phyloP scores from a whole-genome alignment of 2,113 vertebrate species.

The Cervus canadensis region DNA sequence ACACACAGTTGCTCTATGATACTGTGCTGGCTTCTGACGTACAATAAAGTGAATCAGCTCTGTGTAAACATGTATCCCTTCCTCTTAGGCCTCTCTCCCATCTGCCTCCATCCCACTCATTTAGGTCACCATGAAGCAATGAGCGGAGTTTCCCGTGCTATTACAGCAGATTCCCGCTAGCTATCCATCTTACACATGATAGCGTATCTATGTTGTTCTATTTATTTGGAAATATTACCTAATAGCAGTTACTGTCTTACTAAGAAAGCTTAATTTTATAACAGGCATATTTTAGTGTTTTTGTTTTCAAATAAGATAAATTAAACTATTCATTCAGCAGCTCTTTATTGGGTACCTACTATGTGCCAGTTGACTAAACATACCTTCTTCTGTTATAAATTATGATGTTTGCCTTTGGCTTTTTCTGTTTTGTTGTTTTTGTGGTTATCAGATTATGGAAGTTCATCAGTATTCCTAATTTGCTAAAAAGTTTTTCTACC shows the following conservation, averaged over 20 bases:
- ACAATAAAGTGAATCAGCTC: no score
- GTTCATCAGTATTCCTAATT: not conserved
- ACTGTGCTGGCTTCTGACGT: no score
- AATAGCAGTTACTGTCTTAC: slow-evolving; percentile 33
- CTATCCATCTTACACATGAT: no score
- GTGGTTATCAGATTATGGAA: not conserved
- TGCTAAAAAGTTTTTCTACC: not conserved
- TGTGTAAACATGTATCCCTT: no score
- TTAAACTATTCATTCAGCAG: not conserved
- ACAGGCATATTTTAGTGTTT: not conserved
- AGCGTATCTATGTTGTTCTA: not conserved
- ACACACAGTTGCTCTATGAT: no score
- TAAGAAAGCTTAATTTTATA: slow-evolving; percentile 37
- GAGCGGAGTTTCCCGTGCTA: no score
- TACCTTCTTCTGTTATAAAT: not conserved
- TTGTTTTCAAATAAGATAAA: slow-evolving; percentile 31
- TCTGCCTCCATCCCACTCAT: no score
- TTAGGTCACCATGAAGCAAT: no score
- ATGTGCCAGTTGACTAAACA: not conserved
- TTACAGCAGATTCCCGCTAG: no score
- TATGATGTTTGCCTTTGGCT: not conserved
- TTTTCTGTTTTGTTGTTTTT: not conserved
- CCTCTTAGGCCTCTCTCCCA: no score
- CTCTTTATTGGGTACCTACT: not conserved
- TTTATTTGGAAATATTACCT: slow-evolving; percentile 58